These are phyloP conservation scores for Branchellion lobata DNA, from an alignment of 2,888 invertebrate genomes.

Conservation along the genomic window DNA sequence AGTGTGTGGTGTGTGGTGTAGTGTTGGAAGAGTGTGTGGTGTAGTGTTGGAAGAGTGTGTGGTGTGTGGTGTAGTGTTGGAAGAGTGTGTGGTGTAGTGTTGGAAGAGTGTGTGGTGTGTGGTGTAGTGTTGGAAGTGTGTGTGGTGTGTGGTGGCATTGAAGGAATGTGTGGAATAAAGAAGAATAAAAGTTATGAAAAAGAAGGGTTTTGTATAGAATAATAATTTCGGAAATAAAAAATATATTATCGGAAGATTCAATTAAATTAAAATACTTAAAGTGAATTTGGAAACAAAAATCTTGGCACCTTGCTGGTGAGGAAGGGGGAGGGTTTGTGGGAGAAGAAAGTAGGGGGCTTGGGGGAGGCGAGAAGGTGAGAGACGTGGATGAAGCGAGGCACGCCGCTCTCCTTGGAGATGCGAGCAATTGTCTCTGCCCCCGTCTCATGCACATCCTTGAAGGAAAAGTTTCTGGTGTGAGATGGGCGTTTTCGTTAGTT, in stretches of 20 bases:
- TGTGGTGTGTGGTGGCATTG: background rate
- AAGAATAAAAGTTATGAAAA: background rate
- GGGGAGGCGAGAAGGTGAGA: constrained; percentile 80
- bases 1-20: background rate
- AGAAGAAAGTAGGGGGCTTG: constrained; percentile 70
- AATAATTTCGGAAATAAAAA: background rate
- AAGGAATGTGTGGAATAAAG: background rate
- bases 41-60: background rate
- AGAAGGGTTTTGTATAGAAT: background rate
- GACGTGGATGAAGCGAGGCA: constrained; percentile 86
- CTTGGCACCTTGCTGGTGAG: constrained; percentile 56
- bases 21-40: background rate
- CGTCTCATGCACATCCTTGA: constrained; percentile 77
- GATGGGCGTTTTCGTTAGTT: no score
- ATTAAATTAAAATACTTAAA: no score
- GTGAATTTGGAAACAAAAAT: no score
- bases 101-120: background rate
- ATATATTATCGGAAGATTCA: background rate
- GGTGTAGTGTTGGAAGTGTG: background rate
- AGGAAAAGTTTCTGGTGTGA: constrained; percentile 36
- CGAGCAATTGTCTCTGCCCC: constrained; percentile 82
- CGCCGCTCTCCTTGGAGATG: constrained; percentile 74
- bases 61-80: background rate
- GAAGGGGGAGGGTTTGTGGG: constrained; percentile 68
- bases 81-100: no score